phyloP scores from a whole-genome alignment of 2,888 invertebrate species.

The Augochlorella aurata region DNA sequence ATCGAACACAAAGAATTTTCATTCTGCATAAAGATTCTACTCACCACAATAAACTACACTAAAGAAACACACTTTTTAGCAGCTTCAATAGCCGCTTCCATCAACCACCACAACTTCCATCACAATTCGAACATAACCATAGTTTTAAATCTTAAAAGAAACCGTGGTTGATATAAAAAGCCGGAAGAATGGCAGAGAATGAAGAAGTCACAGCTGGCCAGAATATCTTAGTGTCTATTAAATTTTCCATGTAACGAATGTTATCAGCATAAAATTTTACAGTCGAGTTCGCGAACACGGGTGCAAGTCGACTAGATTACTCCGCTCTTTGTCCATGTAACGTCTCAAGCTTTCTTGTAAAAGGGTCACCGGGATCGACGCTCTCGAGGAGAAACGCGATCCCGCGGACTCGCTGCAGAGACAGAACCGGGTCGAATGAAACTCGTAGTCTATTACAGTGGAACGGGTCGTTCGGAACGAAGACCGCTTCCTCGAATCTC shows the following conservation, averaged over 20 bases:
- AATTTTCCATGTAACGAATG: background rate
- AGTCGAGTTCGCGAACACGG: background rate
- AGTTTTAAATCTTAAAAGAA: too few species aligned
- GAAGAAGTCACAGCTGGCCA: too few species aligned
- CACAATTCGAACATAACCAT: too few species aligned
- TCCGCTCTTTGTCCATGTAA: background rate
- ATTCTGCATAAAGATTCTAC: too few species aligned
- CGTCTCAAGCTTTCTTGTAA: background rate
- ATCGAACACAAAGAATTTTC: too few species aligned
- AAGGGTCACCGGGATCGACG: background rate
- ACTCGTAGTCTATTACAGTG: constrained; percentile 12
- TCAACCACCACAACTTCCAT: too few species aligned
- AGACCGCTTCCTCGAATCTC: background rate
- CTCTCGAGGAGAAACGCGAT: background rate
- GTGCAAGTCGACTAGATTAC: background rate
- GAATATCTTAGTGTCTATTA: too few species aligned
- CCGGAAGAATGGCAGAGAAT: too few species aligned
- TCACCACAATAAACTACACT: too few species aligned
- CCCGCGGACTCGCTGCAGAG: background rate
- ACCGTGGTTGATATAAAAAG: too few species aligned
- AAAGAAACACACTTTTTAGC: too few species aligned
- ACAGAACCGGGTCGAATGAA: constrained; percentile 4
- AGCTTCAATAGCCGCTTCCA: too few species aligned
- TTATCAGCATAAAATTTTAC: background rate
- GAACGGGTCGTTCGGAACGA: constrained; percentile 21